phyloP scores from a whole-genome alignment of 2,888 invertebrate species.

The Pseudanteris insignis region DNA sequence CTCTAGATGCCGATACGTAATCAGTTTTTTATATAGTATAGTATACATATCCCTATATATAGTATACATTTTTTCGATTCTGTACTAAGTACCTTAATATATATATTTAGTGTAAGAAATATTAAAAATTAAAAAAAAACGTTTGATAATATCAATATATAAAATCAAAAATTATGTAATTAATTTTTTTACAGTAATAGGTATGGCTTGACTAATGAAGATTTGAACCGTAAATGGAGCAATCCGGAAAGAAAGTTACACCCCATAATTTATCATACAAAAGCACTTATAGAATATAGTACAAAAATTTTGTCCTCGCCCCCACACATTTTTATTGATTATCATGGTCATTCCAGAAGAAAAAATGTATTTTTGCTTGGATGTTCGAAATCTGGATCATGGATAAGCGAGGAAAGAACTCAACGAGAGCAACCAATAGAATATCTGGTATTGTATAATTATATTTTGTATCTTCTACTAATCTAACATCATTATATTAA shows the following conservation, averaged over 20 bases:
- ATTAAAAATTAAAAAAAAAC: too few species aligned
- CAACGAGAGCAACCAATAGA: conserved; percentile 71
- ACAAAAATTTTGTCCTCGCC: conserved; percentile 71
- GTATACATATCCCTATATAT: too few species aligned
- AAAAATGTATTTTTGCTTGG: conserved; percentile 89
- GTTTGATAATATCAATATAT: too few species aligned
- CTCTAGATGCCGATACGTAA: too few species aligned
- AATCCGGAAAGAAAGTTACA: conserved; percentile 78
- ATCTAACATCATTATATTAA: too few species aligned
- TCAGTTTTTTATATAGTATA: too few species aligned
- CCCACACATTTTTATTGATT: conserved; percentile 77
- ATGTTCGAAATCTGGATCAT: conserved; percentile 77
- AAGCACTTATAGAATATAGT: conserved; percentile 75
- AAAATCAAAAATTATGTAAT: conserved; percentile 40
- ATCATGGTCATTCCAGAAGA: conserved; percentile 84
- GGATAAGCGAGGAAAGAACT: conserved; percentile 73
- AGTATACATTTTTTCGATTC: too few species aligned
- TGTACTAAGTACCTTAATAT: too few species aligned
- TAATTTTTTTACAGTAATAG: conserved; percentile 74
- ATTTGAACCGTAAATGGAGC: conserved; percentile 86
- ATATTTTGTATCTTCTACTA: background rate
- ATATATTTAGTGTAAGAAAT: too few species aligned
- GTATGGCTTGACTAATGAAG: conserved; percentile 84
- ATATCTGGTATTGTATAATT: conserved; percentile 68
- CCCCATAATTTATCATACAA: conserved; percentile 85